phyloP scores from a whole-genome alignment of 1,140 invertebrate genomes.

The Dufourea novaeangliae region DNA sequence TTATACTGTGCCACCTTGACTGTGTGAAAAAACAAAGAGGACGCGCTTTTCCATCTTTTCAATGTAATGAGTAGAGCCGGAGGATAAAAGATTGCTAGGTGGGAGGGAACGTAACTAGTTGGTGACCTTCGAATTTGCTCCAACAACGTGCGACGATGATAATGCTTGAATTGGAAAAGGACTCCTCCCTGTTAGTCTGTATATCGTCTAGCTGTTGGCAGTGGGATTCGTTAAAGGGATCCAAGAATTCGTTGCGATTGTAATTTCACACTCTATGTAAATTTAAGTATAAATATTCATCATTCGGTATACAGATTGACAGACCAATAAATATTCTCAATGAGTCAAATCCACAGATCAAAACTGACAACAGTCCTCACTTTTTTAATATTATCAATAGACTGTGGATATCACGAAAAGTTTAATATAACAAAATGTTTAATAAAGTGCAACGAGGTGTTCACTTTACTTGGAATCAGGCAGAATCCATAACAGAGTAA shows the following conservation, averaged over 20 bases:
- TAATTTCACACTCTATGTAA: background rate
- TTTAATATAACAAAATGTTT: too few relatives aligned
- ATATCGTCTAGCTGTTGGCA: background rate
- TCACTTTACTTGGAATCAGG: too few relatives aligned
- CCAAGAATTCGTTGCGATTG: background rate
- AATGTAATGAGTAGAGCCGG: background rate
- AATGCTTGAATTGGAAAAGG: background rate
- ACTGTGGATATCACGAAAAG: too few relatives aligned
- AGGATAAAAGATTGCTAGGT: background rate
- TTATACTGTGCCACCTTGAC: background rate
- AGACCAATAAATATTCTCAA: too few relatives aligned
- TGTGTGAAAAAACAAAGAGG: background rate
- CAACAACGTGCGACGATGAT: background rate
- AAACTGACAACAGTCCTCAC: too few relatives aligned
- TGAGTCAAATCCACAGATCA: too few relatives aligned
- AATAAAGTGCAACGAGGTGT: too few relatives aligned
- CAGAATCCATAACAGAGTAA: too few relatives aligned
- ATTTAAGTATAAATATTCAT: too few relatives aligned
- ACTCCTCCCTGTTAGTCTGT: background rate
- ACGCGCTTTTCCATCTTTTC: conserved; percentile 3
- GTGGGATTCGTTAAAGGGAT: background rate
- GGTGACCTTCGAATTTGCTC: background rate
- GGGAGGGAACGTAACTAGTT: background rate
- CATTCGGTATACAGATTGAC: too few relatives aligned
- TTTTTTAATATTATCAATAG: too few relatives aligned